These are phyloP conservation scores for Paraplagusia blochii DNA, from an alignment of 2,113 vertebrate genomes.

Conservation along the genomic window DNA sequence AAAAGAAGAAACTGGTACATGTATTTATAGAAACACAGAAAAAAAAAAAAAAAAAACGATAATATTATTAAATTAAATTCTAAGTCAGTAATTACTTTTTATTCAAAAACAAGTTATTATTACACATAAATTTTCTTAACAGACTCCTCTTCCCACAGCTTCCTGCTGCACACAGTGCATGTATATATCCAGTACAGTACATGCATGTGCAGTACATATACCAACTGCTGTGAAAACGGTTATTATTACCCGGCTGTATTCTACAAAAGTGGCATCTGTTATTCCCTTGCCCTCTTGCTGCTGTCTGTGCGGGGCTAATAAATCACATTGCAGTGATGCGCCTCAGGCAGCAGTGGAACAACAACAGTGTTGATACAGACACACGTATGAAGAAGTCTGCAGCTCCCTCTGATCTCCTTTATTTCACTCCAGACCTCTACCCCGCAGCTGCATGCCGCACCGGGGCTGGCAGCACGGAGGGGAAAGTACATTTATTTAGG, in stretches of 20 bases:
- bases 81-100: too few species aligned
- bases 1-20: too few species aligned
- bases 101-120: too few species aligned
- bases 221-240: slow-evolving; percentile 3
- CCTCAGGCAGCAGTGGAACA: slow-evolving; percentile 43
- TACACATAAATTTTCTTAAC: too few species aligned
- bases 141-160: too few species aligned
- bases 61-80: too few species aligned
- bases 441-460: slow-evolving; percentile 48
- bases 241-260: slow-evolving; percentile 49
- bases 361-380: slow-evolving; percentile 44
- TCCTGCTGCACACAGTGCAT: too few species aligned
- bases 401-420: slow-evolving; percentile 54
- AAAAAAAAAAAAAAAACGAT: too few species aligned
- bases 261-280: slow-evolving; percentile 56
- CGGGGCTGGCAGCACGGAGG: slow-evolving; percentile 49
- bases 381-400: slow-evolving; percentile 50
- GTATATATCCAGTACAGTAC: too few species aligned
- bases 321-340: slow-evolving; percentile 47
- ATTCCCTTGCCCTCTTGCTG: slow-evolving; percentile 30
- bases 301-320: slow-evolving; percentile 49
- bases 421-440: slow-evolving; percentile 52
- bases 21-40: too few species aligned
- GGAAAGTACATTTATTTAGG: slow-evolving; percentile 54
- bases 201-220: too few species aligned